These are phyloP conservation scores for Xiphophorus couchianus DNA, from an alignment of 2,113 vertebrate species.

Conservation along the genomic window DNA sequence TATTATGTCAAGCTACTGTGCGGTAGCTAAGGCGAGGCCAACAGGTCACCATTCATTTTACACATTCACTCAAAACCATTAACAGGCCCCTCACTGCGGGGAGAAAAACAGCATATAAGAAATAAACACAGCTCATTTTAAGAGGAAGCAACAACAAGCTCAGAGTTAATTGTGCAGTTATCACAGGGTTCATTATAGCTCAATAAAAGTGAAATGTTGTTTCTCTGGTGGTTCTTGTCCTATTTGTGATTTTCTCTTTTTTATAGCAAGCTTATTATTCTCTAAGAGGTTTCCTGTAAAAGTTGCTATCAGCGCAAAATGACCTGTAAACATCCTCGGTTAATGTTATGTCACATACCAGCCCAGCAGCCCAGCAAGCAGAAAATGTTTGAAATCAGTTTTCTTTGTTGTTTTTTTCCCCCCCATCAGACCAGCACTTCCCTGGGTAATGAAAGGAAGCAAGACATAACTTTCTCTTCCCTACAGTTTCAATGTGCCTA, in stretches of 20 bases:
- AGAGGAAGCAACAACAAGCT: slow-evolving; percentile 22
- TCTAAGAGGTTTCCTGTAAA: slow-evolving; percentile 31
- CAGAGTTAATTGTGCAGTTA: slow-evolving; percentile 35
- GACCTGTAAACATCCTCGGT: slow-evolving; percentile 22
- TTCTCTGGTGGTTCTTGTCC: slow-evolving; percentile 4
- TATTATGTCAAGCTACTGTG: slow-evolving; percentile 67
- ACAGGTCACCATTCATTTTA: slow-evolving; percentile 65
- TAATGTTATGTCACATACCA: slow-evolving; percentile 11
- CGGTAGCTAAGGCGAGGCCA: slow-evolving; percentile 53
- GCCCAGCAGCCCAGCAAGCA: neutral
- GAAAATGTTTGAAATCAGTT: slow-evolving; percentile 1
- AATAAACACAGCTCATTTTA: slow-evolving; percentile 26
- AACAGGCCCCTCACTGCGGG: slow-evolving; percentile 35
- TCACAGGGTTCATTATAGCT: slow-evolving; percentile 44
- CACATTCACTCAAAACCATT: slow-evolving; percentile 63
- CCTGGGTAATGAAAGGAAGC: neutral
- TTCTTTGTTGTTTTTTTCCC: neutral
- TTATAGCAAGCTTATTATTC: slow-evolving; percentile 29
- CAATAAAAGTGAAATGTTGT: slow-evolving; percentile 29
- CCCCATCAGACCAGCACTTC: neutral
- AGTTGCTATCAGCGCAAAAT: slow-evolving; percentile 35
- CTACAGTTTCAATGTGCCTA: neutral
- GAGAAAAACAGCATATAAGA: slow-evolving; percentile 31
- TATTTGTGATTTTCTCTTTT: neutral
- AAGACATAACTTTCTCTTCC: neutral